Evolutionary conservation across 2,797 vertebrate genomes (phyloP), one percentile per base, ranked within the genome.

Genomic region (Hafferia zeledoni): DNA sequence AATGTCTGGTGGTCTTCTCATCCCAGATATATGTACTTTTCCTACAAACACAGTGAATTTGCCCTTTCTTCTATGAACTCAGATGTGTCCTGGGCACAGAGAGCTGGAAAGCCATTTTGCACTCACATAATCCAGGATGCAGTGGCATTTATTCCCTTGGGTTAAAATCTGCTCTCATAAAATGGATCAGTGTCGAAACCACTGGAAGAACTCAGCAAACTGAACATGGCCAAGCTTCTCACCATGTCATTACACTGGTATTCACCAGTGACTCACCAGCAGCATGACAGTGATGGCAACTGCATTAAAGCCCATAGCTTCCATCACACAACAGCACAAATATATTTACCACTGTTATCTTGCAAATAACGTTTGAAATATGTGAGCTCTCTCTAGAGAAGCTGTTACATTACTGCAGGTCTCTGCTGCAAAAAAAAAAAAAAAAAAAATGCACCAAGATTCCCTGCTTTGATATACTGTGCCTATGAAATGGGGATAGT

Each of bases 1-100:
- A 55, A 67, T 23, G 2, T 7, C 0, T 7, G 2, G 8, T 57
- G 19, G 5, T 75, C 11, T 72, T 11, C 23, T 64, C 2, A 4
- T 53, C 41, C 24, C 52, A 77, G 35, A 83, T 47, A 65, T 65
- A 65, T 35, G 20, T 5, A 17, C 6, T n/a, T 91, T n/a, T 56
- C 23, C 37, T 52, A 77, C 20, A 70, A 50, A 59, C 4, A 9
- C 2, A 3, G 14, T 44, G 27, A 41, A 74, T 86, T 33, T 55
- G 3, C 43, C 9, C 28, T 67, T 90, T n/a, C 24, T 61, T 70
- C 27, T 23, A 20, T 16, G 30, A 8, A 23, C 47, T 17, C 30
- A 43, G 22, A 14, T n/a, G 6, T 35, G n/a, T 44, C n/a, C 39
- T 25, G 20, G 24, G 11, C 27, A 49, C 3, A 16, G 56, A 55